phyloP scores from a whole-genome alignment of 2,888 invertebrate genomes.

The Tachystola acroxantha region DNA sequence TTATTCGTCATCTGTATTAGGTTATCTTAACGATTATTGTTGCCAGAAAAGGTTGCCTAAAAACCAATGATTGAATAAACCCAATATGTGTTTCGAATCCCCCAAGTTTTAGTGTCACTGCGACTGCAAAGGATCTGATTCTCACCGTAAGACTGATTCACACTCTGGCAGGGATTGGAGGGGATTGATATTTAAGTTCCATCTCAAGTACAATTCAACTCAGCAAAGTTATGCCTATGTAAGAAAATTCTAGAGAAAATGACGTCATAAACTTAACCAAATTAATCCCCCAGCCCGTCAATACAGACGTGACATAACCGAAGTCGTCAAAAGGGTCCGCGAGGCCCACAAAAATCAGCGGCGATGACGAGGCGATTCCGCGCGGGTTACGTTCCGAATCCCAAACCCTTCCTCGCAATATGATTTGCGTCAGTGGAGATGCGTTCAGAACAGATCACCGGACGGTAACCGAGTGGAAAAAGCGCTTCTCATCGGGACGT shows the following conservation, averaged over 20 bases:
- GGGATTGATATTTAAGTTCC: too few species aligned
- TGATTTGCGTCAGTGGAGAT: constrained; percentile 77
- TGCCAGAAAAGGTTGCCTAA: too few species aligned
- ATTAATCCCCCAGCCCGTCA: constrained; percentile 18
- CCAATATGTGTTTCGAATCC: too few species aligned
- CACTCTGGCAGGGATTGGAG: too few species aligned
- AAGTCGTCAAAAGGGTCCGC: constrained; percentile 28
- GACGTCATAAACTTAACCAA: constrained; percentile 6
- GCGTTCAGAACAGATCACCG: constrained; percentile 73
- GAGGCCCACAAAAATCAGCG: constrained; percentile 57
- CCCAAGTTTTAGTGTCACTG: too few species aligned
- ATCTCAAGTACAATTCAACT: too few species aligned
- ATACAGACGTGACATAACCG: constrained; percentile 30
- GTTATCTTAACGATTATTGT: too few species aligned
- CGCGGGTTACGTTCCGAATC: constrained; percentile 51
- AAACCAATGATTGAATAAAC: too few species aligned
- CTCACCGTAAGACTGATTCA: too few species aligned
- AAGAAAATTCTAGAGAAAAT: not conserved
- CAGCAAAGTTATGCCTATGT: too few species aligned
- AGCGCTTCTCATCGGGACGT: constrained; percentile 69
- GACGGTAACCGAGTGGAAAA: constrained; percentile 76
- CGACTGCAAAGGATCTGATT: too few species aligned
- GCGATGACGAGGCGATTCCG: constrained; percentile 62
- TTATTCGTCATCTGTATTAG: too few species aligned
- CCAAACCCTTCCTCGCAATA: constrained; percentile 74